Conservation (phyloP, 2,113 vertebrate genomes). For the Ameiurus melas region DNA sequence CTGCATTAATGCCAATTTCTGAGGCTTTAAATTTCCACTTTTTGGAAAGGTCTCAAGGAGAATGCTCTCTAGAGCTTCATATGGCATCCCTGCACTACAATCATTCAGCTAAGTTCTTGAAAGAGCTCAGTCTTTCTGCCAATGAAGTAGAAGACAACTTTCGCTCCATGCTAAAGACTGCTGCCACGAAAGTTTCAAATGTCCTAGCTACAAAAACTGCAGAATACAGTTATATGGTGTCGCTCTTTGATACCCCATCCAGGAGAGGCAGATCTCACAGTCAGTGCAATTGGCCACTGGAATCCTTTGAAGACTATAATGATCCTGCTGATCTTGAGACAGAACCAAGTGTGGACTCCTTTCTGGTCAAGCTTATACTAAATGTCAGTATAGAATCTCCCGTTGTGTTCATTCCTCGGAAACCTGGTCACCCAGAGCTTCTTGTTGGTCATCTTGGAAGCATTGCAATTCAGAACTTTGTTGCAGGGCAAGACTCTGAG, state of each 20-base stretch:
- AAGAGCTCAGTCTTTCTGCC: constrained; percentile 89
- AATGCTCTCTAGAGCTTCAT: constrained; percentile 85
- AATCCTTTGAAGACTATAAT: constrained; percentile 77
- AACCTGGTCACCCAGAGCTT: constrained; percentile 89
- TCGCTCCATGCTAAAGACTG: constrained; percentile 88
- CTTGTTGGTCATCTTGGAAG: constrained; percentile 92
- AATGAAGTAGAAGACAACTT: constrained; percentile 96
- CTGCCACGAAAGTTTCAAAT: constrained; percentile 91
- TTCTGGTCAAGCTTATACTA: constrained; percentile 89
- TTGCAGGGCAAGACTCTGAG: constrained; percentile 81
- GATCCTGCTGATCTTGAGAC: constrained; percentile 60
- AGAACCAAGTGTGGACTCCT: constrained; percentile 66
- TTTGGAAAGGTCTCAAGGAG: constrained; percentile 82
- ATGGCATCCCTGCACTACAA: constrained; percentile 98
- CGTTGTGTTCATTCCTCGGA: constrained; percentile 89
- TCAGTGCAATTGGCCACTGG: constrained; percentile 63
- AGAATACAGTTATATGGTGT: constrained; percentile 95
- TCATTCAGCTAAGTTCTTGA: constrained; percentile 93
- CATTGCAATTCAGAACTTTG: constrained; percentile 91
- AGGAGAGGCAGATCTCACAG: constrained; percentile 74
- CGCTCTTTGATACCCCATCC: constrained; percentile 83
- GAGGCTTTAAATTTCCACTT: constrained; percentile 90
- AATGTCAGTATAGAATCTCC: constrained; percentile 93
- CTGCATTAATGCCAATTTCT: constrained; percentile 62
- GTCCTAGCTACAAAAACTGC: constrained; percentile 93